These are phyloP conservation scores for Thysanoteuthis rhombus DNA, from an alignment of 2,888 invertebrate genomes.

Conservation along the genomic window DNA sequence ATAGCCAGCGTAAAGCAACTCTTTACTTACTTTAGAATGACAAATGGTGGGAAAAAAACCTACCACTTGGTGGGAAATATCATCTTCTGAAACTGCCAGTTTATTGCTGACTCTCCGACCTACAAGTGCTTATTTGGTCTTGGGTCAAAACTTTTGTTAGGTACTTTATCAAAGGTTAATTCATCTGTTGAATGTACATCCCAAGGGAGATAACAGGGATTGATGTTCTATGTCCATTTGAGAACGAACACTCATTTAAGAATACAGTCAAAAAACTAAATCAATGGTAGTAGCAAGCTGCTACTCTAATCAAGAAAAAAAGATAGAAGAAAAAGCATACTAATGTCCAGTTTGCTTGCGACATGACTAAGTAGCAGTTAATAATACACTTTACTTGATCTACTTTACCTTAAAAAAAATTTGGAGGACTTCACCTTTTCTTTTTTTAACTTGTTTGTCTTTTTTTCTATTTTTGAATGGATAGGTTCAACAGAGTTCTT, in stretches of 20 bases:
- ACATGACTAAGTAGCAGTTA: background rate
- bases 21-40: background rate
- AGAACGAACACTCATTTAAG: background rate
- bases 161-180: background rate
- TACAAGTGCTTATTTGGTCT: background rate
- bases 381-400: constrained; percentile 12
- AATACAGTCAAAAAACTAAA: background rate
- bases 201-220: background rate
- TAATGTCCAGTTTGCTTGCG: background rate
- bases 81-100: background rate
- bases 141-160: background rate
- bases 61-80: background rate
- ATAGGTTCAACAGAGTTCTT: background rate
- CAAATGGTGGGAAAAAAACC: background rate
- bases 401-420: background rate
- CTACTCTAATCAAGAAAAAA: background rate
- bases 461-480: background rate
- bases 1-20: no score
- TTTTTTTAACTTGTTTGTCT: background rate
- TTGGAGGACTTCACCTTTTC: background rate
- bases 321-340: background rate
- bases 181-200: background rate
- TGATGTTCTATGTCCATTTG: background rate
- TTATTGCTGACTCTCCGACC: background rate
- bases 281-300: background rate